Base-by-base conservation (phyloP, 1,140 invertebrate genomes). In the Trichonephila clavipes region DNA sequence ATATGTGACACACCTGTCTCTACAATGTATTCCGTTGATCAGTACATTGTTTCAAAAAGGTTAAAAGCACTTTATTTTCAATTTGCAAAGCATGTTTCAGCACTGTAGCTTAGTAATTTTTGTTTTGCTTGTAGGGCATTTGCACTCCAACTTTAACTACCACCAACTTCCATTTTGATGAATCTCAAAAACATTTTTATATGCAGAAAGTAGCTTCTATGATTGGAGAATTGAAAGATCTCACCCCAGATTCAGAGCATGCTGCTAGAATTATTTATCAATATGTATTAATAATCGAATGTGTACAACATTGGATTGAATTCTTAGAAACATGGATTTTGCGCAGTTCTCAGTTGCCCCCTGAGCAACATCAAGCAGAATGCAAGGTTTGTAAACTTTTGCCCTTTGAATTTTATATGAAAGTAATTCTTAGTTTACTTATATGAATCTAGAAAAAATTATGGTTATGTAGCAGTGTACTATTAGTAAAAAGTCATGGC, bases 151-250 rank as follows among this genome's bases (percentile, higher is more conserved):
- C 28, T 64, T 72, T 87, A 69, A 28, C 82, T n/a, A 59, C 44
- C 21, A 58, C 8, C 59, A 34, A 6, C 58, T 86, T 61, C 16
- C 64, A 61, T 40, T 86, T 69, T 87, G 90, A 86, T 92, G 82
- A 87, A 85, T 92, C 83, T 87, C 34, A 92, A 92, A 92, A 86
- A 92, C n/a, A n/a, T 86, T 34, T 87, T 92, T 92, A 86, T 87
- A 61, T 72, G n/a, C 90, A 92, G 83, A 92, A 72, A 86, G 51
- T 92, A 51, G 21, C 62, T 62, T 24, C 59, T 61, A 87, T 87
- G 18, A 21, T 92, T 21, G 82, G 18, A 51, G 44, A 83, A 8
- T 34, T 92, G 21, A 21, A 24, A 8, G 0, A 86, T 0, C 44
- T 72, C 16, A 61, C 62, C 34, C 19, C 12, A 21, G 82, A 86